Evolutionary conservation across 2,888 invertebrate genomes (phyloP).

Genomic region (Lottia gigantea): DNA sequence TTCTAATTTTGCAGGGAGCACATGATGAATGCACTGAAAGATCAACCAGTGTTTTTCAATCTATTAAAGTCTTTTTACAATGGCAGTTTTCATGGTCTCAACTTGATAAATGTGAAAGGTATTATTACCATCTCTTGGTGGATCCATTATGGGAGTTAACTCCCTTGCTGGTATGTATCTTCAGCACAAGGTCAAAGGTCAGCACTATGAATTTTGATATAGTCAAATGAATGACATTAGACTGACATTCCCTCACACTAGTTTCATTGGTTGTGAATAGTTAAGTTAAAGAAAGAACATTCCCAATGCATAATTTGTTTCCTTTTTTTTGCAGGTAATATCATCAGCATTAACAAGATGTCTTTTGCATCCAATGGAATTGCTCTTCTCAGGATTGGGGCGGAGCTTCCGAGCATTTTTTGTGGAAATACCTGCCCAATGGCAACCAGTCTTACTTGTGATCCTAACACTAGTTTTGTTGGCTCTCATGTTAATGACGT

Average conservation of each 20-base stretch:
- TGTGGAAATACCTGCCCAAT: slow-evolving; percentile 54
- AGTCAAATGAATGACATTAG: not conserved
- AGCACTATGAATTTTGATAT: not conserved
- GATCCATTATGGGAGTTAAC: slow-evolving; percentile 63
- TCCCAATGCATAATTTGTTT: not conserved
- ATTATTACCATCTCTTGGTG: slow-evolving; percentile 55
- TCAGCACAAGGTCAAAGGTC: too few relatives aligned
- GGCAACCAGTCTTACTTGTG: slow-evolving; percentile 56
- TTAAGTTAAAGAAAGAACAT: too few relatives aligned
- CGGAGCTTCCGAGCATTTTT: slow-evolving; percentile 50
- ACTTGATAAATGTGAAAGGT: slow-evolving; percentile 54
- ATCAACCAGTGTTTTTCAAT: slow-evolving; percentile 42
- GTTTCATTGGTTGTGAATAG: too few relatives aligned
- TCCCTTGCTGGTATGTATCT: slow-evolving; percentile 54
- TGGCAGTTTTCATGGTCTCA: slow-evolving; percentile 54
- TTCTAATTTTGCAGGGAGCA: slow-evolving; percentile 42
- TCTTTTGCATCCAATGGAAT: slow-evolving; percentile 50
- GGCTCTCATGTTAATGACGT: slow-evolving; percentile 44
- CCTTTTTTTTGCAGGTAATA: slow-evolving; percentile 48
- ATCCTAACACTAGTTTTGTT: slow-evolving; percentile 31
- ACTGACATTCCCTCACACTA: too few relatives aligned
- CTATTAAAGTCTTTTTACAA: slow-evolving; percentile 40
- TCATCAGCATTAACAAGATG: slow-evolving; percentile 51
- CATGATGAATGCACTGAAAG: slow-evolving; percentile 51
- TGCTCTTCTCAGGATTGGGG: slow-evolving; percentile 45